Percentiles rank a stretch among this genome's conserved stretches.
Conservation (phyloP, 2,113 vertebrate genomes). For the Orientallactaga bullata region DNA sequence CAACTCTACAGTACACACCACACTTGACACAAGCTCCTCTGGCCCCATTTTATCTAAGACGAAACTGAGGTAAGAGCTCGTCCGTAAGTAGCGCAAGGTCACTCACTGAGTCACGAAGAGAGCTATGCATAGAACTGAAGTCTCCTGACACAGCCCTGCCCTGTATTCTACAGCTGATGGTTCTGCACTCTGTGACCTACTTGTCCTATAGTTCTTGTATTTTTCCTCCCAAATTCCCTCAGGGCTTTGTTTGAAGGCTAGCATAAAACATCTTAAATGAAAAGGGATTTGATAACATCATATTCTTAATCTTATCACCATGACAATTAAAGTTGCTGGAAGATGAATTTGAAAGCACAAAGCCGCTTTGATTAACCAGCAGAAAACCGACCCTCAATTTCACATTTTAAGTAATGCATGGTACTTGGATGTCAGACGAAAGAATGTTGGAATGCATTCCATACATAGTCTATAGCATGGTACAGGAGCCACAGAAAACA, state of each 20-base stretch:
- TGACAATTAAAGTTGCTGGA: slow-evolving; percentile 4
- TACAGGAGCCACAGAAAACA: slow-evolving; percentile 6
- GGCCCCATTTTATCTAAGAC: slow-evolving; percentile 59
- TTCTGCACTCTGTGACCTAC: slow-evolving; percentile 69
- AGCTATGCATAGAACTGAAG: slow-evolving; percentile 77
- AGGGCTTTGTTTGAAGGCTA: slow-evolving; percentile 50
- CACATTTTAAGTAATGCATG: slow-evolving; percentile 9
- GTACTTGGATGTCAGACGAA: slow-evolving; percentile 36
- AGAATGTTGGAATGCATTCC: slow-evolving; percentile 16
- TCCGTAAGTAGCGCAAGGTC: slow-evolving; percentile 80
- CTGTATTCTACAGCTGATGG: slow-evolving; percentile 61
- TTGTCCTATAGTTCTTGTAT: slow-evolving; percentile 68
- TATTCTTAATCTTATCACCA: slow-evolving; percentile 53
- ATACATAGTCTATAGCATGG: background rate
- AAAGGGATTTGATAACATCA: slow-evolving; percentile 58
- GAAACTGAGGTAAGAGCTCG: slow-evolving; percentile 67
- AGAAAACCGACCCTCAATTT: slow-evolving; percentile 47
- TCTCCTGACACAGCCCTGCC: slow-evolving; percentile 77
- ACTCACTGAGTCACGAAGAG: background rate
- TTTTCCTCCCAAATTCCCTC: slow-evolving; percentile 66
- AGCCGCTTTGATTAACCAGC: slow-evolving; percentile 42
- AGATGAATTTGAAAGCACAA: slow-evolving; percentile 33
- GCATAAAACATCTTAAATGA: slow-evolving; percentile 31
- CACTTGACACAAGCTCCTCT: background rate
- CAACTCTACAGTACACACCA: background rate